A percentile compares a stretch with the other conserved stretches of the same genome.
Evolutionary conservation across 2,888 invertebrate genomes (phyloP).

Genomic region (Troides oblongomaculatus): DNA sequence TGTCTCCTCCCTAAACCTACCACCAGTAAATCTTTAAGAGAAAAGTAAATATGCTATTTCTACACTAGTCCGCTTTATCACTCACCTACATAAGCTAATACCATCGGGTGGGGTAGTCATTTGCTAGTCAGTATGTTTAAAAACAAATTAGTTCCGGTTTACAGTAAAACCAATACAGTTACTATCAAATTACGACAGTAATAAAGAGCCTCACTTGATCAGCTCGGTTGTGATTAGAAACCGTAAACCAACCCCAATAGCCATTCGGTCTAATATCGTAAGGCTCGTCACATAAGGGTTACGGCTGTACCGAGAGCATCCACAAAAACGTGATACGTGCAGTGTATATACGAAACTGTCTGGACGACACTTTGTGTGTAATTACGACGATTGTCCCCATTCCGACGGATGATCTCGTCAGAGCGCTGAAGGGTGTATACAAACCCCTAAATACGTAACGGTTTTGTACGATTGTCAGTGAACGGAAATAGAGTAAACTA

Average conservation of each 20-base stretch:
- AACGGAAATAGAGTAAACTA: neutral
- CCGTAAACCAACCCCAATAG: slow-evolving; percentile 25
- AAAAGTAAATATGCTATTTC: too few species aligned
- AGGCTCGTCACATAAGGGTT: slow-evolving; percentile 23
- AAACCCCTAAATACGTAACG: slow-evolving; percentile 21
- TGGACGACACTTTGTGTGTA: slow-evolving; percentile 36
- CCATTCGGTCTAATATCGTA: slow-evolving; percentile 9
- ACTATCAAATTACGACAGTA: too few species aligned
- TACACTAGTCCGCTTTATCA: too few species aligned
- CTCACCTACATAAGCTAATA: too few species aligned
- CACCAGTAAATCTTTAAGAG: too few species aligned
- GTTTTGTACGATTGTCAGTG: neutral
- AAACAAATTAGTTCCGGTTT: too few species aligned
- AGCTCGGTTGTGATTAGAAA: slow-evolving; percentile 18
- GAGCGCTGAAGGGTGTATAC: slow-evolving; percentile 36
- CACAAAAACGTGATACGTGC: slow-evolving; percentile 24
- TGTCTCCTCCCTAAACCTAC: too few species aligned
- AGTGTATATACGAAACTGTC: slow-evolving; percentile 25
- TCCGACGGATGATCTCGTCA: slow-evolving; percentile 37
- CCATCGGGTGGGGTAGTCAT: too few species aligned
- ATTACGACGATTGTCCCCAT: slow-evolving; percentile 45
- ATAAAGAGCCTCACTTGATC: neutral
- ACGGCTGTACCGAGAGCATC: slow-evolving; percentile 4
- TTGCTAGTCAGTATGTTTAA: too few species aligned
- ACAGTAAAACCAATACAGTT: too few species aligned